Percentiles rank a stretch among this genome's conserved stretches.
Conservation (phyloP, 2,113 vertebrate species). For the Otus sunia region DNA sequence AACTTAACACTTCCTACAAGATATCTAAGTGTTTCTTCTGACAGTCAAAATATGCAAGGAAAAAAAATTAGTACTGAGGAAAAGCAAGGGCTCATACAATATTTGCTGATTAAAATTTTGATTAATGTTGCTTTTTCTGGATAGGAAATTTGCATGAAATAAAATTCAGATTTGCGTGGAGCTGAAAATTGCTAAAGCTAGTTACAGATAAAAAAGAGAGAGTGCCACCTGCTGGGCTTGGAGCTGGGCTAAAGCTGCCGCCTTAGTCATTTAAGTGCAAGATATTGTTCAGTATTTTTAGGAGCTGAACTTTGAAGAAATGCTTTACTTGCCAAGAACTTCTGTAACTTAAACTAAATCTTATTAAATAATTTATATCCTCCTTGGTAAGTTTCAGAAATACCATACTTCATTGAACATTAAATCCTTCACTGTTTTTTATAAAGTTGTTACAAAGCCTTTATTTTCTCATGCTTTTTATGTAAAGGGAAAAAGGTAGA, state of each 20-base stretch:
- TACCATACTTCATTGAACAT: not conserved
- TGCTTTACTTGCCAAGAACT: not conserved
- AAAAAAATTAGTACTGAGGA: not conserved
- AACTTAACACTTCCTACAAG: not conserved
- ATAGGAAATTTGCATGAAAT: not conserved
- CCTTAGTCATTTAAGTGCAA: not conserved
- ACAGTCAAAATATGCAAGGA: not conserved
- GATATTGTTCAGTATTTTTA: not conserved
- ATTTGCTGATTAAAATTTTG: not conserved
- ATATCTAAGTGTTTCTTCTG: not conserved
- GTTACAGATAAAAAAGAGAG: not conserved
- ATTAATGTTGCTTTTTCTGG: not conserved
- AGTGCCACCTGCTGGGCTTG: constrained; percentile 31
- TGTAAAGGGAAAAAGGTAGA: not conserved
- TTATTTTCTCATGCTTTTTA: not conserved
- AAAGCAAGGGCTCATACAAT: not conserved
- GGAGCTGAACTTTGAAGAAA: not conserved
- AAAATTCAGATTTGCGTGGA: not conserved
- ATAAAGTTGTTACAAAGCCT: not conserved
- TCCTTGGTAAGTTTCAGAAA: not conserved
- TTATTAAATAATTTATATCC: not conserved
- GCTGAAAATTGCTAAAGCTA: not conserved
- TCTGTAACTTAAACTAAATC: not conserved
- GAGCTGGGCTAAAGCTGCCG: not conserved
- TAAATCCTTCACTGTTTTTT: not conserved